Evolutionary conservation across 92 coral and sea anemone species (phyloP).

Genomic region (Micromussa lordhowensis): DNA sequence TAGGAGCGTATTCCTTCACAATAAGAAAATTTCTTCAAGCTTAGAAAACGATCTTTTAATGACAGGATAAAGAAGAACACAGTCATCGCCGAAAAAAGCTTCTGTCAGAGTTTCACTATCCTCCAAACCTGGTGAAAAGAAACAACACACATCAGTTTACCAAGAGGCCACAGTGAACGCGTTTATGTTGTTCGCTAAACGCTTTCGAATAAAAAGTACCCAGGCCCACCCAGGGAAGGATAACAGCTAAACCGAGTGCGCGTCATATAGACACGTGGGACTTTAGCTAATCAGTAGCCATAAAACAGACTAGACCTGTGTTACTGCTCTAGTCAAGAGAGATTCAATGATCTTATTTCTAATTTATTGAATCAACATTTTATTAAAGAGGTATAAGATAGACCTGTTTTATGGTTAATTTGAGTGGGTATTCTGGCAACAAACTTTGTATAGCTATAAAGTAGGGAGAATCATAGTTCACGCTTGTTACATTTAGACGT

Average conservation of each 20-base stretch:
- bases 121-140: conserved; percentile 49
- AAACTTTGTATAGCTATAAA: too few relatives aligned
- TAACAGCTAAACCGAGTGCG: conserved; percentile 71
- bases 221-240: conserved; percentile 99
- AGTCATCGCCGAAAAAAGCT: conserved; percentile 73
- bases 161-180: conserved; percentile 99
- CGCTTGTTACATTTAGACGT: too few relatives aligned
- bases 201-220: conserved; percentile 88
- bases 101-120: conserved; percentile 25
- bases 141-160: conserved; percentile 65
- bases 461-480: too few relatives aligned
- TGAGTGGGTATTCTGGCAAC: too few relatives aligned
- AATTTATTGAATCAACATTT: too few relatives aligned
- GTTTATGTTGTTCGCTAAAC: conserved; percentile 95
- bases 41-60: background rate
- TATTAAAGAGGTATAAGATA: too few relatives aligned
- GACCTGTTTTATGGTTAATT: too few relatives aligned
- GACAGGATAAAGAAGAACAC: conserved; percentile 87
- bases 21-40: too few relatives aligned
- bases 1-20: too few relatives aligned
- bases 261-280: background rate
- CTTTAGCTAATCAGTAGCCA: background rate
- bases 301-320: background rate
- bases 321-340: too few relatives aligned
- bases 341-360: too few relatives aligned